Evolutionary conservation across 2,888 invertebrate species (phyloP).

Genomic region (Mayetiola destructor): DNA sequence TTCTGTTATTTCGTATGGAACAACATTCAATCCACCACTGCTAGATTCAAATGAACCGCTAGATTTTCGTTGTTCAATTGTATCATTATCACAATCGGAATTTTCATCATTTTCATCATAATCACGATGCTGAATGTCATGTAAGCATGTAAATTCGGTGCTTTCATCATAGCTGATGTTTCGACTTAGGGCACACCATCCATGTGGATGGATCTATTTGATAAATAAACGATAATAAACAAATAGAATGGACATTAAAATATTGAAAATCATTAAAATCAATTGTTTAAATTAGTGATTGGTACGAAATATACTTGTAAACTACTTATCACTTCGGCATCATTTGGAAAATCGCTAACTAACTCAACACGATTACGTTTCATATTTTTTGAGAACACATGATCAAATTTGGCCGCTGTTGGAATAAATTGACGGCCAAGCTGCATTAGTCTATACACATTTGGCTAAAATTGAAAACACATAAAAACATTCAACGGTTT

Average conservation of each 20-base stretch:
- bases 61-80: not conserved
- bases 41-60: not conserved
- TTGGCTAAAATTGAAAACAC: conserved; percentile 48
- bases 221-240: conserved; percentile 17
- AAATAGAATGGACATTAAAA: conserved; percentile 8
- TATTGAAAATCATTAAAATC: not conserved
- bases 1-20: no score
- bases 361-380: conserved; percentile 77
- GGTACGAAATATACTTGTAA: conserved; percentile 43
- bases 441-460: conserved; percentile 80
- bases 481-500: not conserved
- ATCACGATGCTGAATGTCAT: conserved; percentile 68
- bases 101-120: conserved; percentile 34
- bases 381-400: conserved; percentile 59
- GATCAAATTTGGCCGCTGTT: conserved; percentile 63
- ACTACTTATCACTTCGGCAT: conserved; percentile 82
- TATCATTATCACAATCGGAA: conserved; percentile 24
- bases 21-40: not conserved
- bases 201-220: conserved; percentile 74
- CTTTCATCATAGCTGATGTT: conserved; percentile 75
- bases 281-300: not conserved
- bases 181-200: conserved; percentile 76
- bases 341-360: conserved; percentile 82
- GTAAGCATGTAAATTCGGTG: conserved; percentile 89
- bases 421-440: conserved; percentile 68